Evolutionary conservation across 1,140 invertebrate species (phyloP).

Genomic region (Drosophila ficusphila): DNA sequence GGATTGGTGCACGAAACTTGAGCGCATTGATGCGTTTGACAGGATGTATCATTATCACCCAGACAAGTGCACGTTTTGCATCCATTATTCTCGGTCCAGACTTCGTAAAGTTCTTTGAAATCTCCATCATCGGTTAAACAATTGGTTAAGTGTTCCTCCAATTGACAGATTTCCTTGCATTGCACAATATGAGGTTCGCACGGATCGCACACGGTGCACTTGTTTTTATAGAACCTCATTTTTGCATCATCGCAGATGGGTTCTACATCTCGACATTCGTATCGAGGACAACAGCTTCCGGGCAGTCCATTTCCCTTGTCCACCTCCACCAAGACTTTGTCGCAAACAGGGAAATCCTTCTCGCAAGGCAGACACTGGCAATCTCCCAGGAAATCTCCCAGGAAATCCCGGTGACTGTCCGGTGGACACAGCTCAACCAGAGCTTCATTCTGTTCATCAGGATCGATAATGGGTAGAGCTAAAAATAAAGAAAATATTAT

Average conservation of each 20-base stretch:
- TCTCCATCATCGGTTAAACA: conserved; percentile 28
- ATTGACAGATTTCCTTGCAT: conserved; percentile 8
- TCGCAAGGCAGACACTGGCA: conserved; percentile 44
- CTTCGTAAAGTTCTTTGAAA: conserved; percentile 20
- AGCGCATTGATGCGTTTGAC: conserved; percentile 17
- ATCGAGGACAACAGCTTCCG: conserved; percentile 62
- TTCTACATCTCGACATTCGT: conserved; percentile 35
- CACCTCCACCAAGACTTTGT: conserved; percentile 42
- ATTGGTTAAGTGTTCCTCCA: background rate
- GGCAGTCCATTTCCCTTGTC: conserved; percentile 36
- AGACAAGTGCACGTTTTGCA: conserved; percentile 51
- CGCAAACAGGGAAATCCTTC: conserved; percentile 18
- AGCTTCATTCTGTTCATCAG: conserved; percentile 1
- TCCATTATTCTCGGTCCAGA: conserved; percentile 46
- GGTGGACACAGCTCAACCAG: background rate
- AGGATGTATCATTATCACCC: conserved; percentile 3
- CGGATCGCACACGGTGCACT: conserved; percentile 56
- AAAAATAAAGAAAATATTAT: background rate
- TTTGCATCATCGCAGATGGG: conserved; percentile 24
- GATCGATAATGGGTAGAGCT: conserved; percentile 19
- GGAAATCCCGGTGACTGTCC: background rate
- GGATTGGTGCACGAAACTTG: conserved; percentile 35
- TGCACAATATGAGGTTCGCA: conserved; percentile 12
- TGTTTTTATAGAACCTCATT: conserved; percentile 35
- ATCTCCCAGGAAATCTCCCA: background rate